Percentiles rank a stretch among this genome's conserved stretches.
Conservation (phyloP, 2,797 vertebrate genomes). For the Sebastes hubbsi region DNA sequence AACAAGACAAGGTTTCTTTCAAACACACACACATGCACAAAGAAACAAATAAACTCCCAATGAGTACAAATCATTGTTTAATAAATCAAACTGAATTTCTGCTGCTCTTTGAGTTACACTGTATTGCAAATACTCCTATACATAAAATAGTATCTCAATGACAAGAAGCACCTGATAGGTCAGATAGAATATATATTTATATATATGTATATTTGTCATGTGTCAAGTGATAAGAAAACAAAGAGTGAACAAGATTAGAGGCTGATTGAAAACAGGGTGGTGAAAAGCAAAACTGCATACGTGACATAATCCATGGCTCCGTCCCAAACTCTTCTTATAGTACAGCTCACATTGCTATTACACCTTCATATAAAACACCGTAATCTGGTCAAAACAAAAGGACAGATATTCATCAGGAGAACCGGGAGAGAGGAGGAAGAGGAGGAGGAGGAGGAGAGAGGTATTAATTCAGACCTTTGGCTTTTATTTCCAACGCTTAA, state of each 20-base stretch:
- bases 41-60: background rate
- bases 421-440: background rate
- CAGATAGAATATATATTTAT: constrained; percentile 49
- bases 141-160: constrained; percentile 76
- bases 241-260: constrained; percentile 63
- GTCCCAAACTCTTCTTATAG: constrained; percentile 17
- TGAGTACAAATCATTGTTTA: constrained; percentile 83
- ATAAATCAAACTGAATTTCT: constrained; percentile 80
- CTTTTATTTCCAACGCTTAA: constrained; percentile 13
- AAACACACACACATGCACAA: constrained; percentile 10
- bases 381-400: constrained; percentile 2
- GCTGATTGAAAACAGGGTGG: constrained; percentile 67
- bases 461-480: constrained; percentile 16
- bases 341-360: constrained; percentile 10
- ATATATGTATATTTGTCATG: constrained; percentile 37
- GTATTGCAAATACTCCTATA: constrained; percentile 79
- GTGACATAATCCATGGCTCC: constrained; percentile 27
- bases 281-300: constrained; percentile 61
- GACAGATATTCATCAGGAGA: constrained; percentile 22
- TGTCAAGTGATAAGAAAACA: constrained; percentile 62
- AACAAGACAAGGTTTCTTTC: constrained; percentile 33
- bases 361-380: constrained; percentile 55
- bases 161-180: constrained; percentile 72
- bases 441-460: background rate
- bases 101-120: constrained; percentile 70